phyloP scores from a whole-genome alignment of 1,140 invertebrate species.

The Psix sp. region DNA sequence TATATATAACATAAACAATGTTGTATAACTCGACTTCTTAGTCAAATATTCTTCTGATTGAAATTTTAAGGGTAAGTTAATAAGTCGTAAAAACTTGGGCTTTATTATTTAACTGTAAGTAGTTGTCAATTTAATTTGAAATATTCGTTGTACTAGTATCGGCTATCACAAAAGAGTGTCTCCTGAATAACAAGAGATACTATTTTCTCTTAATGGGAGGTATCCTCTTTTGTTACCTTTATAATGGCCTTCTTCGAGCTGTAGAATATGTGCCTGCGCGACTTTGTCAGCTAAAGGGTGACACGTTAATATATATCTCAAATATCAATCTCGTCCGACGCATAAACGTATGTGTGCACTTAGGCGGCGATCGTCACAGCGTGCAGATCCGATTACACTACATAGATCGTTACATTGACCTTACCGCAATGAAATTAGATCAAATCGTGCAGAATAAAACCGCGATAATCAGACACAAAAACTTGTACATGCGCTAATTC shows the following conservation, averaged over 20 bases:
- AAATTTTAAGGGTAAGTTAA: no score
- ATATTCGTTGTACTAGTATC: no score
- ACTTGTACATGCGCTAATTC: slow-evolving; percentile 7
- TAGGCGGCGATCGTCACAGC: slow-evolving; percentile 45
- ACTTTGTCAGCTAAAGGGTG: slow-evolving; percentile 16
- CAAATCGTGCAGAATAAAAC: slow-evolving; percentile 33
- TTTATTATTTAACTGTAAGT: no score
- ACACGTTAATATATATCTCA: slow-evolving; percentile 54
- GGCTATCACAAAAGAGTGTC: no score
- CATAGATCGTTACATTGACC: slow-evolving; percentile 58
- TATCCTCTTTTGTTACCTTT: not conserved
- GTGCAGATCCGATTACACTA: slow-evolving; percentile 55
- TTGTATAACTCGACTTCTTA: no score
- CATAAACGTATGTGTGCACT: slow-evolving; percentile 35
- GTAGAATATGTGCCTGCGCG: slow-evolving; percentile 3
- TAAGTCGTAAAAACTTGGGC: no score
- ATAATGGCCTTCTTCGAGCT: slow-evolving; percentile 29
- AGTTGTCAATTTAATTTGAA: no score
- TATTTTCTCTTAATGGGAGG: no score
- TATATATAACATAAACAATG: no score
- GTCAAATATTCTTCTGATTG: no score
- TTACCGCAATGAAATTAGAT: slow-evolving; percentile 55
- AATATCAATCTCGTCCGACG: slow-evolving; percentile 60
- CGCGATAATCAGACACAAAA: slow-evolving; percentile 37
- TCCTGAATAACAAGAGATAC: no score